Evolutionary conservation across 2,113 vertebrate species (phyloP).

Genomic region (Motacilla alba): DNA sequence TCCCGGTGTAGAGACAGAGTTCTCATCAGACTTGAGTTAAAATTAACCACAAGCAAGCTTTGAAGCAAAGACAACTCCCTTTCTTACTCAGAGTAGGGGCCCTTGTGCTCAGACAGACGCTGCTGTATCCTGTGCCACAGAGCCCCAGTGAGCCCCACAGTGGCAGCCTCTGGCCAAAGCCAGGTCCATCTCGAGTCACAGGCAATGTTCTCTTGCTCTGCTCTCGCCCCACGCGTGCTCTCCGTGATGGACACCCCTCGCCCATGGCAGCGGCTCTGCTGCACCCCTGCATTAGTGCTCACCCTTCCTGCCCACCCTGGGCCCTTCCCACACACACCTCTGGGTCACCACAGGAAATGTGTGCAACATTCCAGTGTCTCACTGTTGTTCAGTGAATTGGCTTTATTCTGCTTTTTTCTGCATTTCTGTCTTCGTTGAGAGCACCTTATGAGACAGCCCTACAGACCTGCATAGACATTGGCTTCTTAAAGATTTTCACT

Average conservation of each 20-base stretch:
- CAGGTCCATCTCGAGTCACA: fast-evolving
- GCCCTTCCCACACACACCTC: fast-evolving
- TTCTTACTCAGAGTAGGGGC: neutral
- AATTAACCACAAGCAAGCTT: neutral
- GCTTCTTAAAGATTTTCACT: neutral
- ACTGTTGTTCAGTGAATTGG: neutral
- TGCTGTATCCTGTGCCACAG: neutral
- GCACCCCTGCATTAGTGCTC: neutral
- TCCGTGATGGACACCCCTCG: too few species aligned
- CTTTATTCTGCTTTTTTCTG: neutral
- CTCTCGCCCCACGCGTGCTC: fast-evolving
- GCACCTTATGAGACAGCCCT: neutral
- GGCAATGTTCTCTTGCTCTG: fast-evolving
- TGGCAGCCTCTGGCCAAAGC: neutral
- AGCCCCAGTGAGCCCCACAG: neutral
- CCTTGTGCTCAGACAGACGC: neutral
- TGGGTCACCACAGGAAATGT: neutral
- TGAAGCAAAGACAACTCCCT: neutral
- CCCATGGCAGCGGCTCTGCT: neutral
- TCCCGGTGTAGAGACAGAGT: neutral
- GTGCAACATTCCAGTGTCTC: fast-evolving
- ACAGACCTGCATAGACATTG: too few species aligned
- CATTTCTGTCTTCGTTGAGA: neutral
- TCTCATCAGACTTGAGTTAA: neutral
- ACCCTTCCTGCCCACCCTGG: too few species aligned